Percentiles rank a stretch among this genome's conserved stretches.
These are phyloP conservation scores for Chrysomela aeneicollis DNA, from an alignment of 2,888 invertebrate species.

Conservation along the genomic window DNA sequence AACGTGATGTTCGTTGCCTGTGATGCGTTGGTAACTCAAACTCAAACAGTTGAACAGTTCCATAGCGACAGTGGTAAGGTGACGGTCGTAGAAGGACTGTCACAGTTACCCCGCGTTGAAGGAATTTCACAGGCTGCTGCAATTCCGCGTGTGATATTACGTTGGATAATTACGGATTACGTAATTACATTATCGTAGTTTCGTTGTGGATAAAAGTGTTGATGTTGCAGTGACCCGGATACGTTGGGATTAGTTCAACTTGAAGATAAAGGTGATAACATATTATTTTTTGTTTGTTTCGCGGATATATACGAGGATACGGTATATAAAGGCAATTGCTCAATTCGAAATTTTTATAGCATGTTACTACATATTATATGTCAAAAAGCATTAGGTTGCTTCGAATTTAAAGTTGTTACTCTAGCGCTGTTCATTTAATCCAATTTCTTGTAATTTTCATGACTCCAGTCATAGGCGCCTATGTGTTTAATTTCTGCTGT, in stretches of 20 bases:
- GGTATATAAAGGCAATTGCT: neutral
- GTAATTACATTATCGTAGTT: slow-evolving; percentile 24
- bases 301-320: neutral
- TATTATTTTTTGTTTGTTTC: slow-evolving; percentile 4
- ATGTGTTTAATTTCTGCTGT: no score
- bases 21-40: slow-evolving; percentile 20
- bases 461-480: no score
- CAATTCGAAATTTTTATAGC: neutral
- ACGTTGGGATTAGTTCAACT: slow-evolving; percentile 31
- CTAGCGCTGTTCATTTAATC: no score
- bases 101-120: slow-evolving; percentile 58
- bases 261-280: slow-evolving; percentile 31
- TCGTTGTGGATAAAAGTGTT: slow-evolving; percentile 34
- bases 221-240: slow-evolving; percentile 40
- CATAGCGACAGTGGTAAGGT: slow-evolving; percentile 61
- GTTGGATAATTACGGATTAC: slow-evolving; percentile 31
- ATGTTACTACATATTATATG: no score
- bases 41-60: slow-evolving; percentile 52
- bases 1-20: slow-evolving; percentile 38
- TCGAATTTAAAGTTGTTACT: no score
- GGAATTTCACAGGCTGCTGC: neutral
- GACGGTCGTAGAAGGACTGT: slow-evolving; percentile 55
- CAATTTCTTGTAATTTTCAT: no score
- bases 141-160: slow-evolving; percentile 29
- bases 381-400: no score